Evolutionary conservation across 2,888 invertebrate genomes (phyloP).

Genomic region (Axea sp.): DNA sequence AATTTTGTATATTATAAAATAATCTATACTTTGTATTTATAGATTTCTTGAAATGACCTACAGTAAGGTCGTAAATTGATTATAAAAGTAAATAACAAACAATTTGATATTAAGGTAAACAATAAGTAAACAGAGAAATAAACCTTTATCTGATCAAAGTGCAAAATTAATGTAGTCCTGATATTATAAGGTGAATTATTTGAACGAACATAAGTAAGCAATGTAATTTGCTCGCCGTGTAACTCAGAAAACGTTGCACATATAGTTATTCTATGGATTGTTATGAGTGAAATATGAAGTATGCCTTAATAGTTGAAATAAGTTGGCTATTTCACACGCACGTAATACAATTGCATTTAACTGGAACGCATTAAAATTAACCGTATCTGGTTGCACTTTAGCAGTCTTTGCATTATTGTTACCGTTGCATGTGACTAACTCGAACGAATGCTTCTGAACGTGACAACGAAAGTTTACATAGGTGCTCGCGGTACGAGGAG

Average conservation of each 20-base stretch:
- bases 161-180: slow-evolving; percentile 31
- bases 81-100: no score
- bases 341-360: slow-evolving; percentile 58
- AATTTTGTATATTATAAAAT: no score
- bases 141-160: slow-evolving; percentile 27
- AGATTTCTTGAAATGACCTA: no score
- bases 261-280: slow-evolving; percentile 40
- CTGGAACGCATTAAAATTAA: slow-evolving; percentile 61
- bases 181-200: slow-evolving; percentile 28
- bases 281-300: slow-evolving; percentile 57
- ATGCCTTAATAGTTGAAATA: slow-evolving; percentile 47
- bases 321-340: slow-evolving; percentile 59
- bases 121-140: slow-evolving; percentile 14
- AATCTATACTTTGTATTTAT: no score
- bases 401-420: slow-evolving; percentile 57
- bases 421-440: slow-evolving; percentile 53
- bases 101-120: slow-evolving; percentile 13
- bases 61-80: no score
- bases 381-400: slow-evolving; percentile 55
- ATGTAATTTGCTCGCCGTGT: slow-evolving; percentile 41
- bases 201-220: slow-evolving; percentile 41
- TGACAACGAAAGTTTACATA: slow-evolving; percentile 60
- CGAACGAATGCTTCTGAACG: slow-evolving; percentile 58
- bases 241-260: slow-evolving; percentile 39
- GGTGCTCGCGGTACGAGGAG: slow-evolving; percentile 32